phyloP scores from a whole-genome alignment of 1,140 invertebrate species.

The Vollenhovia emeryi region DNA sequence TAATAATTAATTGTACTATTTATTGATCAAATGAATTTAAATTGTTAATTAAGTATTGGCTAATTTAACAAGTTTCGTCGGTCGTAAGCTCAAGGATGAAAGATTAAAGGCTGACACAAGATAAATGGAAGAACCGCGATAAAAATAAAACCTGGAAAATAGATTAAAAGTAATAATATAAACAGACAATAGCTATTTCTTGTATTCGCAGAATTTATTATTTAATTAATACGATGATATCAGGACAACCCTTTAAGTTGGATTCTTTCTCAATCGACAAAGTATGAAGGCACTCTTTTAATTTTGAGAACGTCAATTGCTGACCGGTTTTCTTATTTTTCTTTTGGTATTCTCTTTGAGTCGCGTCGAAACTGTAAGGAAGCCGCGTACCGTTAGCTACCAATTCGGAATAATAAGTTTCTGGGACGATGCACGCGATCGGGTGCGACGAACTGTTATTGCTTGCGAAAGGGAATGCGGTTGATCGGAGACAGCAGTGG shows the following conservation, averaged over 20 bases:
- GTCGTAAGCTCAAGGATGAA: too few species aligned
- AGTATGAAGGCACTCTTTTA: neutral
- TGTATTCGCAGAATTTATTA: neutral
- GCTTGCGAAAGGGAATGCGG: constrained; percentile 30
- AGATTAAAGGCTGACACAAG: too few species aligned
- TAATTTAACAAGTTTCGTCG: neutral
- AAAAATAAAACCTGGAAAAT: too few species aligned
- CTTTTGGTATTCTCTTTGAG: constrained; percentile 10
- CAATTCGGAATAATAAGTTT: constrained; percentile 56
- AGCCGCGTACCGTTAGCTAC: constrained; percentile 42
- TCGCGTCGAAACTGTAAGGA: constrained; percentile 22
- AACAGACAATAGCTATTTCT: neutral
- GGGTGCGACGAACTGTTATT: constrained; percentile 30
- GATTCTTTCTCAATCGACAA: neutral
- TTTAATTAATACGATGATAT: neutral
- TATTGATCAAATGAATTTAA: neutral
- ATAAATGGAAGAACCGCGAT: too few species aligned
- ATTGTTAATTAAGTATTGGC: neutral
- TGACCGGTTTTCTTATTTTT: neutral
- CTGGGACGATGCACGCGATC: constrained; percentile 44
- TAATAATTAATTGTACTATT: neutral
- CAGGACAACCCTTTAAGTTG: neutral
- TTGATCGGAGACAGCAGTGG: neutral
- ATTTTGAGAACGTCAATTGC: neutral
- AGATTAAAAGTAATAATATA: neutral